Percentiles rank a stretch among this genome's conserved stretches.
Evolutionary conservation across 2,888 invertebrate species (phyloP).

Genomic region (Keiferia lycopersicella): DNA sequence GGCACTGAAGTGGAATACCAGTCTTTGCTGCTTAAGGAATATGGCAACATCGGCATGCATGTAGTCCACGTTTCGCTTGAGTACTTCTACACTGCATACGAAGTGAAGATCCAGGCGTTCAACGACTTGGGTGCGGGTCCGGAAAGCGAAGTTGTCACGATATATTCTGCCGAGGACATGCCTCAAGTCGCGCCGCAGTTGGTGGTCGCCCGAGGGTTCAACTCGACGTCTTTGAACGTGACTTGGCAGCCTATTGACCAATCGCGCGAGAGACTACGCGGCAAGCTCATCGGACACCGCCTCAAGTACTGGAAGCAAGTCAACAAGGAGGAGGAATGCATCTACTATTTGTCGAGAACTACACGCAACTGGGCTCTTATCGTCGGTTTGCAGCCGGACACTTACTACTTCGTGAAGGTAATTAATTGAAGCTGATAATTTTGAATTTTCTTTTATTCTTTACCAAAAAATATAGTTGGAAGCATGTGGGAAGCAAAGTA

Average conservation of each 20-base stretch:
- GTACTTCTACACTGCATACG: constrained; percentile 91
- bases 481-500: no score
- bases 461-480: no score
- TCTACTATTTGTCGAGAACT: constrained; percentile 92
- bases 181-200: constrained; percentile 94
- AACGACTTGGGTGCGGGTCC: constrained; percentile 93
- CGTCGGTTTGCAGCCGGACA: constrained; percentile 95
- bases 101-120: constrained; percentile 92
- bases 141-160: constrained; percentile 86
- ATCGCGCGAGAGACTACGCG: constrained; percentile 90
- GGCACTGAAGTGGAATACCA: constrained; percentile 89
- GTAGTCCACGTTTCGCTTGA: constrained; percentile 88
- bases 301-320: constrained; percentile 95
- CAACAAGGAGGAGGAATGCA: constrained; percentile 87
- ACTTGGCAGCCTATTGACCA: constrained; percentile 94
- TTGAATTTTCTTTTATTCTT: no score
- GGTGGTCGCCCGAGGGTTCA: constrained; percentile 89
- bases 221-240: constrained; percentile 95
- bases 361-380: constrained; percentile 93
- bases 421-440: constrained; percentile 28
- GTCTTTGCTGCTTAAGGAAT: constrained; percentile 84
- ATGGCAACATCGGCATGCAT: constrained; percentile 88
- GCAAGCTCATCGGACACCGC: constrained; percentile 95
- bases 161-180: constrained; percentile 95
- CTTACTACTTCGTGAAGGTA: constrained; percentile 94